phyloP scores from a whole-genome alignment of 2,113 vertebrate species.

The Bos javanicus region DNA sequence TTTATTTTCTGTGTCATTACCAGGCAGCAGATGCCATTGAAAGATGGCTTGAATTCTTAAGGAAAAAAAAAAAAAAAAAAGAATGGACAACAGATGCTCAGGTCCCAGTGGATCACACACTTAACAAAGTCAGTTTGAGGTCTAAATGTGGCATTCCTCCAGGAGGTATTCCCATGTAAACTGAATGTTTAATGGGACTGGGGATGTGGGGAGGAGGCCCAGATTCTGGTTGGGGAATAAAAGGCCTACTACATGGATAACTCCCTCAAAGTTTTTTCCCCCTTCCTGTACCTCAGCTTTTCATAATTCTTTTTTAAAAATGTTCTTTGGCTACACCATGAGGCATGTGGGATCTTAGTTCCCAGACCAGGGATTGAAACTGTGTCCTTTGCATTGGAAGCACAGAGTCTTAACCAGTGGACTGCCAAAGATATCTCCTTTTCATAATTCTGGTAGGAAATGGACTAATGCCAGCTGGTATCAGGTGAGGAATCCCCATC shows the following conservation, averaged over 20 bases:
- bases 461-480: not conserved
- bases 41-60: not conserved
- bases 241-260: not conserved
- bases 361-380: not conserved
- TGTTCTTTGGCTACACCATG: not conserved
- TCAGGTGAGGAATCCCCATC: not conserved
- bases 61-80: not conserved
- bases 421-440: not conserved
- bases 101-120: not conserved
- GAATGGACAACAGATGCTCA: not conserved
- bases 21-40: not conserved
- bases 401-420: not conserved
- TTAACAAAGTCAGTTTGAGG: not conserved
- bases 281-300: not conserved
- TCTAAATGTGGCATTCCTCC: not conserved
- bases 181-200: not conserved
- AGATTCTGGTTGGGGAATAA: not conserved
- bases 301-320: not conserved
- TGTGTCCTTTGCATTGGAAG: not conserved
- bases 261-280: not conserved
- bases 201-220: not conserved
- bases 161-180: not conserved
- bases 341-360: not conserved
- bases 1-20: not conserved
- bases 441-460: not conserved